Conservation (phyloP, 2,113 vertebrate genomes). For the Arothron firmamentum region DNA sequence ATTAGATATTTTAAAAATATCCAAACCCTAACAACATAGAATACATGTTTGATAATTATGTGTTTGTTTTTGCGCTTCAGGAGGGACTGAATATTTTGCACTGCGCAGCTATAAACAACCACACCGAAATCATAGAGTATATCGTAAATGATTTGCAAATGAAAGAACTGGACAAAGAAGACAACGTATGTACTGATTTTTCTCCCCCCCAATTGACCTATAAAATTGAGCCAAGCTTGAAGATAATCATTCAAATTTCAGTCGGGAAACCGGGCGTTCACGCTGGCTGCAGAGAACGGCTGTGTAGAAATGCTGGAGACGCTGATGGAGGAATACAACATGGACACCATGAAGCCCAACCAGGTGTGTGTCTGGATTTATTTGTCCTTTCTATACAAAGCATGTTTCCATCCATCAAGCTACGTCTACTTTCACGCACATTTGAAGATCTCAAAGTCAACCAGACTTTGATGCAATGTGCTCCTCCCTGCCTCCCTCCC, state of each 20-base stretch:
- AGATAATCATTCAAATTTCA: conserved; percentile 42
- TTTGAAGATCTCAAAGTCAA: conserved; percentile 50
- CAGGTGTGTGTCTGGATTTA: conserved; percentile 66
- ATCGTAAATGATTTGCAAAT: conserved; percentile 86
- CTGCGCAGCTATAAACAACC: conserved; percentile 86
- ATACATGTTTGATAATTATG: background rate
- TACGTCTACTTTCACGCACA: background rate
- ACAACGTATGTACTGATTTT: conserved; percentile 62
- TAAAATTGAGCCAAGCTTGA: background rate
- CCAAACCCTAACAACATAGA: background rate
- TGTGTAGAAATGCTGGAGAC: conserved; percentile 78
- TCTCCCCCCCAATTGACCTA: background rate
- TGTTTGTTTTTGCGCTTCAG: conserved; percentile 57
- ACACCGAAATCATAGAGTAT: conserved; percentile 79
- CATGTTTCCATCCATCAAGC: background rate
- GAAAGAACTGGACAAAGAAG: conserved; percentile 80
- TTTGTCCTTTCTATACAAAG: background rate
- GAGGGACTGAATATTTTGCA: conserved; percentile 86
- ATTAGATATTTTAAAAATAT: background rate
- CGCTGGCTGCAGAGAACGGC: conserved; percentile 81
- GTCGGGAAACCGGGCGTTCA: conserved; percentile 82
- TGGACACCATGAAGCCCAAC: conserved; percentile 83
- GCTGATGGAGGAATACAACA: conserved; percentile 74
- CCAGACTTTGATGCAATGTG: conserved; percentile 50
- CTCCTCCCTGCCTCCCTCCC: conserved; percentile 49